A percentile compares a stretch with the other conserved stretches of the same genome.
These are phyloP conservation scores for Eulemur rubriventer DNA, from an alignment of 2,797 vertebrate genomes.

Conservation along the genomic window DNA sequence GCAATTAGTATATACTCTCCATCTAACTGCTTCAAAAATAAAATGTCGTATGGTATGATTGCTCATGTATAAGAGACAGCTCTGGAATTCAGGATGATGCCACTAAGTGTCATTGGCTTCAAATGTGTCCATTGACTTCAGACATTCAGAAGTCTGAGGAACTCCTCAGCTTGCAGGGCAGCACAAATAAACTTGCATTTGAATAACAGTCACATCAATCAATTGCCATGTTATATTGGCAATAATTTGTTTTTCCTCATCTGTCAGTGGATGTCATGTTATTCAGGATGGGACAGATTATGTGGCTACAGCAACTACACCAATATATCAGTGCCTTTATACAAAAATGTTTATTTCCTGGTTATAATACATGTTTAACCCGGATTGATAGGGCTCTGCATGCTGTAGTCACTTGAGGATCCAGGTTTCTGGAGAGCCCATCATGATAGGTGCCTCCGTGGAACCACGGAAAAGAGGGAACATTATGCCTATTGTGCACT, in stretches of 20 bases:
- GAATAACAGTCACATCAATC: not conserved
- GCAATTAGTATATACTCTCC: not conserved
- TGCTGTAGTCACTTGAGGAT: not conserved
- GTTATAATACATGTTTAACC: not conserved
- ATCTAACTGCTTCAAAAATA: not conserved
- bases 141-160: not conserved
- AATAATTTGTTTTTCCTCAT: not conserved
- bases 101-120: not conserved
- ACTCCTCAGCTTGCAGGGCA: not conserved
- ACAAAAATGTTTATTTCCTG: not conserved
- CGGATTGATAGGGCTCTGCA: not conserved
- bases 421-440: not conserved
- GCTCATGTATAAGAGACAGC: not conserved
- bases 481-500: accelerated
- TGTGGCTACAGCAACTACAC: not conserved
- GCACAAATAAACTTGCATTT: not conserved
- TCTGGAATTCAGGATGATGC: not conserved
- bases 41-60: not conserved
- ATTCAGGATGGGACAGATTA: not conserved
- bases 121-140: not conserved
- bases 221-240: not conserved
- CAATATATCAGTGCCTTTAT: not conserved
- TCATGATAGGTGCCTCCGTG: not conserved
- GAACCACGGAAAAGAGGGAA: not conserved
- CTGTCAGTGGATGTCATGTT: not conserved